Conservation (phyloP, 2,888 invertebrate genomes). For the Apodemia duryi region DNA sequence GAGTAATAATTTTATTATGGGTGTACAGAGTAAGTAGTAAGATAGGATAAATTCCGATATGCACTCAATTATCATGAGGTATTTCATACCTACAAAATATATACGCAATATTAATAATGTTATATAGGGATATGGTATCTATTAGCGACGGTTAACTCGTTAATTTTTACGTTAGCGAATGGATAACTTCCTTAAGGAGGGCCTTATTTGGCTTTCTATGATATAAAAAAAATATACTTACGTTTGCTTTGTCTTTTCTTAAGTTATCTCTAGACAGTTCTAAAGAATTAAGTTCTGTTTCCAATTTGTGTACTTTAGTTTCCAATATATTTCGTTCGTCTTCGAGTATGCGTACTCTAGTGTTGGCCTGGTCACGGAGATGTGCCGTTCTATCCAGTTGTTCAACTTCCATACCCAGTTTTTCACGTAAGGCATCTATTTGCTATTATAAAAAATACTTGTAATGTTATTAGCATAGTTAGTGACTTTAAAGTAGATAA, state of each 20-base stretch:
- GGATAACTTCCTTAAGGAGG: not conserved
- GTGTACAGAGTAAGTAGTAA: too few species aligned
- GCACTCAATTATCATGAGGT: too few species aligned
- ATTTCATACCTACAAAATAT: too few species aligned
- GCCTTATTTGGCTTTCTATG: not conserved
- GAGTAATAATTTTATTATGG: too few species aligned
- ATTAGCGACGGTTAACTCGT: too few species aligned
- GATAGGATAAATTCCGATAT: too few species aligned
- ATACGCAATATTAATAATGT: too few species aligned
- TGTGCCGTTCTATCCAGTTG: conserved; percentile 85
- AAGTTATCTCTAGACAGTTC: conserved; percentile 86
- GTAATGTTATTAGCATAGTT: not conserved
- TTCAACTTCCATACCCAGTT: conserved; percentile 84
- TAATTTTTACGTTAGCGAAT: too few species aligned
- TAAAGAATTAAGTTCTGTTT: conserved; percentile 86
- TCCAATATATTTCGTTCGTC: conserved; percentile 87
- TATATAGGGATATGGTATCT: too few species aligned
- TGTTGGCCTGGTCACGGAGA: conserved; percentile 81
- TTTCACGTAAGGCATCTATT: conserved; percentile 87
- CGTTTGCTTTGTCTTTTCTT: conserved; percentile 87
- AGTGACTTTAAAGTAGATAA: too few species aligned
- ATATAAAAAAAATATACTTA: conserved; percentile 53
- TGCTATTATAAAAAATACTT: conserved; percentile 70
- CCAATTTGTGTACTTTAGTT: conserved; percentile 86
- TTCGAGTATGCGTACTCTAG: conserved; percentile 83